Conservation (phyloP, 2,888 invertebrate genomes). For the Epinotia bilunana region DNA sequence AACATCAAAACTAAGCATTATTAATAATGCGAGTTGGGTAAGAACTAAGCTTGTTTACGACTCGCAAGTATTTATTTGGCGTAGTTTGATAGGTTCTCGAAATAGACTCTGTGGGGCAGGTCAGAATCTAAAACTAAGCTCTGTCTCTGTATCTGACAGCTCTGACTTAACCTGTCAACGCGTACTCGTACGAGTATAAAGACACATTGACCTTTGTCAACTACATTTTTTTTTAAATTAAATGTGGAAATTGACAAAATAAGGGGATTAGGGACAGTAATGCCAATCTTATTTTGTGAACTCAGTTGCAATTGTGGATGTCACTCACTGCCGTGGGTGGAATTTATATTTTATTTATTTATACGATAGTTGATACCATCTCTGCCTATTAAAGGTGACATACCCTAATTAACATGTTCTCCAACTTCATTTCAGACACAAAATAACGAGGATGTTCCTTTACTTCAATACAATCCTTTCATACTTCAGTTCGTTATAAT, state of each 20-base stretch:
- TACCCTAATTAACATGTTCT: neutral
- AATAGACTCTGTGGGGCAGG: neutral
- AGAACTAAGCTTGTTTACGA: constrained; percentile 1
- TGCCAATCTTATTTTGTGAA: no score
- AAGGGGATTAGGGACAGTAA: neutral
- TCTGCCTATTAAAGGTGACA: neutral
- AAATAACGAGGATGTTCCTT: constrained; percentile 15
- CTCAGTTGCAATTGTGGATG: neutral
- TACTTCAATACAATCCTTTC: constrained; percentile 26
- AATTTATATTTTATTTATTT: neutral
- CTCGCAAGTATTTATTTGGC: constrained; percentile 6
- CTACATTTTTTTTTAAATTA: neutral
- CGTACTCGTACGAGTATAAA: neutral
- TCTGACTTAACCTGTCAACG: neutral
- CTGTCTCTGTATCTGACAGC: constrained; percentile 7
- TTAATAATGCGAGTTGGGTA: neutral
- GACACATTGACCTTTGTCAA: neutral
- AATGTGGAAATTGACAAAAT: neutral
- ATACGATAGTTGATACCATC: neutral
- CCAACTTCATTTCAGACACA: neutral
- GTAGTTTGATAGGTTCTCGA: constrained; percentile 2
- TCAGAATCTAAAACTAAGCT: neutral
- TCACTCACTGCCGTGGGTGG: neutral
- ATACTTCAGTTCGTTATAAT: constrained; percentile 28
- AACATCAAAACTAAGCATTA: neutral